Percentiles rank a stretch among this genome's conserved stretches.
These are phyloP conservation scores for Enteromius mattozi DNA, from an alignment of 2,797 vertebrate genomes.

Conservation along the genomic window DNA sequence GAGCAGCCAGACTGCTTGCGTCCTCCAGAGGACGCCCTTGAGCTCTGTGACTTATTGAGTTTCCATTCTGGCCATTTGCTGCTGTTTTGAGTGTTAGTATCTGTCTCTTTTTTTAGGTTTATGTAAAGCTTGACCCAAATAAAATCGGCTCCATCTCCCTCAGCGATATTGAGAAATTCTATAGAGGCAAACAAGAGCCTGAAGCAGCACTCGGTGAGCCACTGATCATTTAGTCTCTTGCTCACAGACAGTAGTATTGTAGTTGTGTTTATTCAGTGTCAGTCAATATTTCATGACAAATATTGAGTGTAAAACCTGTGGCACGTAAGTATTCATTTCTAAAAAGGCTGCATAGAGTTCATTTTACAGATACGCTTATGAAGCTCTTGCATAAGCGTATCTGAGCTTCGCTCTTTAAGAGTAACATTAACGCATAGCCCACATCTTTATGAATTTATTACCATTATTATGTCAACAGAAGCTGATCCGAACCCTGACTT, in stretches of 20 bases:
- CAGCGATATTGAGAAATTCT: constrained; percentile 58
- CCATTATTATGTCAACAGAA: constrained; percentile 16
- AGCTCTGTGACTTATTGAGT: constrained; percentile 8
- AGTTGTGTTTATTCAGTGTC: constrained; percentile 6
- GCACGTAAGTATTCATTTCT: not conserved
- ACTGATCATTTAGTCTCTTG: not conserved
- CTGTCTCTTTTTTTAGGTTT: constrained; percentile 49
- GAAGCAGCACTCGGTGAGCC: constrained; percentile 29
- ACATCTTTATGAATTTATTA: constrained; percentile 11
- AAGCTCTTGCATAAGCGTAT: not conserved
- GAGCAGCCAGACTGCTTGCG: not conserved
- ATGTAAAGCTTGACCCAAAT: constrained; percentile 62
- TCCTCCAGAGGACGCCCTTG: constrained; percentile 10
- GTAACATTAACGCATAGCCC: not conserved
- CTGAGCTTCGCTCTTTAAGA: not conserved
- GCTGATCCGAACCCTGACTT: constrained; percentile 25
- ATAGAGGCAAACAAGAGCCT: constrained; percentile 26
- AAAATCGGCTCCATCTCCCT: constrained; percentile 54
- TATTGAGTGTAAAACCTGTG: not conserved
- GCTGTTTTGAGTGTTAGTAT: constrained; percentile 2
- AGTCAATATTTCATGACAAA: constrained; percentile 1
- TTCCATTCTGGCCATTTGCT: not conserved
- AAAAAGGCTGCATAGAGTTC: not conserved
- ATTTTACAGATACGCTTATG: not conserved
- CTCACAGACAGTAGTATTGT: not conserved